A percentile compares a stretch with the other conserved stretches of the same genome.
phyloP scores from a whole-genome alignment of 2,888 invertebrate genomes.

The Acrocera orbiculus region DNA sequence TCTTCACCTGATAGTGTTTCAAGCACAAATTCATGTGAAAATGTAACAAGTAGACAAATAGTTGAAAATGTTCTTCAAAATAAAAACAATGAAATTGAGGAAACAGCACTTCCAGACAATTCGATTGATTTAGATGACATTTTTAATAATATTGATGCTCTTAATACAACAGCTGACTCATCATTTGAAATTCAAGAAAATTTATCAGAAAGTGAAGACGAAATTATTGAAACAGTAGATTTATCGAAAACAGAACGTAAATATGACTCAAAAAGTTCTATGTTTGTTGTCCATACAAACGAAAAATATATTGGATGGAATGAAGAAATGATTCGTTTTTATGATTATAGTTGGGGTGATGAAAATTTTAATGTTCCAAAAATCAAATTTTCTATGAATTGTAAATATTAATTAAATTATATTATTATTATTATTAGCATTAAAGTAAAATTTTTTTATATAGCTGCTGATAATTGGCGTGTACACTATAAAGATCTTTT shows the following conservation, averaged over 20 bases:
- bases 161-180: not conserved
- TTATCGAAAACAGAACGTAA: not conserved
- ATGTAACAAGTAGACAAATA: too few species aligned
- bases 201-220: not conserved
- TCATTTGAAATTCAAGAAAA: not conserved
- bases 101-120: too few species aligned
- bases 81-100: too few species aligned
- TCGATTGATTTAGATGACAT: not conserved
- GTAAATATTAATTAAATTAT: slow-evolving; percentile 30
- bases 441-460: not conserved
- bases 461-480: slow-evolving; percentile 20
- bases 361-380: slow-evolving; percentile 41
- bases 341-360: slow-evolving; percentile 46
- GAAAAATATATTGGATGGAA: slow-evolving; percentile 23
- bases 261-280: not conserved
- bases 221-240: not conserved
- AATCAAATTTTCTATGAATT: slow-evolving; percentile 43
- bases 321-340: slow-evolving; percentile 43
- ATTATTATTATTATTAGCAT: not conserved
- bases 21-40: too few species aligned
- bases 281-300: slow-evolving; percentile 4
- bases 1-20: too few species aligned
- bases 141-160: not conserved
- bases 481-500: slow-evolving; percentile 22
- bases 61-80: too few species aligned